Evolutionary conservation across 35 echinoderm and acorn worm genomes (phyloP).

Genomic region (Eucidaris tribuloides): DNA sequence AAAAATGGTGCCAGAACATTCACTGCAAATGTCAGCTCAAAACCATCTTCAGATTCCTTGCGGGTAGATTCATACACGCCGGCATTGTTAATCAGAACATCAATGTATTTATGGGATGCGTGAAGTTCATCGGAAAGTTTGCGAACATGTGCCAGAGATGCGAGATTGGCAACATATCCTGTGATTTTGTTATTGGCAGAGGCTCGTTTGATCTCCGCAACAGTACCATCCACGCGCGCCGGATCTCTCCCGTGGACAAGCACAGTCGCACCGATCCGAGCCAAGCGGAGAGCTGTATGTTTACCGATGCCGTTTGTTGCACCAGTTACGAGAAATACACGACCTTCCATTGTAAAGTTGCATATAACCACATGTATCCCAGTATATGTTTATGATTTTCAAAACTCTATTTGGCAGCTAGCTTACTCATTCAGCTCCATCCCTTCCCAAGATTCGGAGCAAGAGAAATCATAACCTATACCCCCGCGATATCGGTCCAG

Average conservation of each 20-base stretch:
- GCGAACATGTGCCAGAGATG: constrained; percentile 52
- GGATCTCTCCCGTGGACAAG: constrained; percentile 75
- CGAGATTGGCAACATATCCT: constrained; percentile 66
- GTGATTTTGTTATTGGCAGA: constrained; percentile 67
- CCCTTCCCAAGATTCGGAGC: too few relatives aligned
- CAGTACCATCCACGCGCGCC: constrained; percentile 30
- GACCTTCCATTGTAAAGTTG: constrained; percentile 43
- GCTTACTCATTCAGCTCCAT: too few relatives aligned
- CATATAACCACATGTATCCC: too few relatives aligned
- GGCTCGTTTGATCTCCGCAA: constrained; percentile 54
- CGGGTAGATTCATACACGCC: constrained; percentile 55
- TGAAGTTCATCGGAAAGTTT: constrained; percentile 79
- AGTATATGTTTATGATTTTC: too few relatives aligned
- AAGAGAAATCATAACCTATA: too few relatives aligned
- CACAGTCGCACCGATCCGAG: constrained; percentile 79
- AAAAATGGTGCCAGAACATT: constrained; percentile 92
- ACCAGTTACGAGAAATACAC: constrained; percentile 82
- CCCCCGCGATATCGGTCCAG: too few relatives aligned
- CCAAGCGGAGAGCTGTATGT: constrained; percentile 82
- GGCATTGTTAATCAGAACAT: constrained; percentile 95
- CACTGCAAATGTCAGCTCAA: constrained; percentile 91
- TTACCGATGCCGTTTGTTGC: constrained; percentile 96
- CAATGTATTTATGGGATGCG: constrained; percentile 36
- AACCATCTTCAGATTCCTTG: constrained; percentile 63
- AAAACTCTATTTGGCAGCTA: too few relatives aligned